Conservation (phyloP, 1,140 invertebrate species). For the Drosophila carrolli region DNA sequence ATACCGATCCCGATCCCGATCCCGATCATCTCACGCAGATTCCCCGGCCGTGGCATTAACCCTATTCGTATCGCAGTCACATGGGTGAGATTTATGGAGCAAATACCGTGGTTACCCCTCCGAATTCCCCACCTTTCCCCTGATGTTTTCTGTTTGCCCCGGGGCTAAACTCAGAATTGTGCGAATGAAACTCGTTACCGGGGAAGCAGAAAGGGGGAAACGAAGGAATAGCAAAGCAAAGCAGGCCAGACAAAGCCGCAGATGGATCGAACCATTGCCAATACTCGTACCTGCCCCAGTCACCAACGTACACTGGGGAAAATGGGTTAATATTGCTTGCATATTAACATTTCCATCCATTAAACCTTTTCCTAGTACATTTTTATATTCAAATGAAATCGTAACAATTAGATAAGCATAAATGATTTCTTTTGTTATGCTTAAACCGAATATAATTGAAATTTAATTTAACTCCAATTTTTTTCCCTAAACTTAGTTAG, state of each 20-base stretch:
- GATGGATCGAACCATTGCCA: constrained; percentile 58
- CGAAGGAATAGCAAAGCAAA: constrained; percentile 9
- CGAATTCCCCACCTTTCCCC: constrained; percentile 1
- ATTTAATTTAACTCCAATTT: too few species aligned
- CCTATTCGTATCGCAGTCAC: constrained; percentile 31
- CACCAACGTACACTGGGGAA: constrained; percentile 2
- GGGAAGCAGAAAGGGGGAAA: not conserved
- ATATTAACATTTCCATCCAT: too few species aligned
- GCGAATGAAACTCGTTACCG: constrained; percentile 77
- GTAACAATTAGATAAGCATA: too few species aligned
- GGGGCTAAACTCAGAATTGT: constrained; percentile 53
- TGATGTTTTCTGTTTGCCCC: constrained; percentile 17
- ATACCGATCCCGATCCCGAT: constrained; percentile 9
- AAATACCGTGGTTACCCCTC: constrained; percentile 43
- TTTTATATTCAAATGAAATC: too few species aligned
- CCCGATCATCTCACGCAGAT: constrained; percentile 59
- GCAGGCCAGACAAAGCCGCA: constrained; percentile 53
- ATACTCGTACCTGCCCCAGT: constrained; percentile 31
- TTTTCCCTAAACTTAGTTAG: too few species aligned
- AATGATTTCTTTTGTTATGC: too few species aligned
- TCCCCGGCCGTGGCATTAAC: constrained; percentile 53
- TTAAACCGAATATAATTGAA: too few species aligned
- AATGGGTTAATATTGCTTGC: not conserved
- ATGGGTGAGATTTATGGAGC: constrained; percentile 79
- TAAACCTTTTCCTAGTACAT: too few species aligned